Evolutionary conservation across 1,140 invertebrate species (phyloP).

Genomic region (Akabosia matsudoensis): DNA sequence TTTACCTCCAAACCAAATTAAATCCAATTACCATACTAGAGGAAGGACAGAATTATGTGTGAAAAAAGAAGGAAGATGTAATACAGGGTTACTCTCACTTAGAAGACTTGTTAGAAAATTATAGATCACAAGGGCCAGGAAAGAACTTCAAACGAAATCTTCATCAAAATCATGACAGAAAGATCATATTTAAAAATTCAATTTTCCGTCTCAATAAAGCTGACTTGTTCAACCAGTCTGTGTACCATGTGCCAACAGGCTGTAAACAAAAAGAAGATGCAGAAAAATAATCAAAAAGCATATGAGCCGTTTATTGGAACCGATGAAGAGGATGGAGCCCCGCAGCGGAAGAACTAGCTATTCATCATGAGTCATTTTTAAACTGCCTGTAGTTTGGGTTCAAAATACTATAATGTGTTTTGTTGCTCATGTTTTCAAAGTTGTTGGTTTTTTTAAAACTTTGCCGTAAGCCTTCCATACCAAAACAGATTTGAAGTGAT

Average conservation of each 20-base stretch:
- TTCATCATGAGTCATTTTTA: background rate
- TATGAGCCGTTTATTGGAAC: too few species aligned
- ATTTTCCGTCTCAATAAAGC: too few species aligned
- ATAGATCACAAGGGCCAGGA: too few species aligned
- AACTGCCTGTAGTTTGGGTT: background rate
- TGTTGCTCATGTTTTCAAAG: background rate
- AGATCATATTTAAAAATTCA: too few species aligned
- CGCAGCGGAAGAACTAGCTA: background rate
- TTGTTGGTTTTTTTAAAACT: background rate
- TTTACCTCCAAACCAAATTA: conserved; percentile 14
- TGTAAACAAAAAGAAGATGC: too few species aligned
- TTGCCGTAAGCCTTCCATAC: background rate
- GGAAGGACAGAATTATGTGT: background rate
- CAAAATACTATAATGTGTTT: background rate
- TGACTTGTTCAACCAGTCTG: too few species aligned
- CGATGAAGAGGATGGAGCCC: background rate
- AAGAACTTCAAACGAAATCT: too few species aligned
- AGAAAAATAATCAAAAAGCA: too few species aligned
- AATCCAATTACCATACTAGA: background rate
- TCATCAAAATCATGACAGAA: too few species aligned
- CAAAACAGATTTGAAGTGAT: background rate
- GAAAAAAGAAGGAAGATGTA: background rate
- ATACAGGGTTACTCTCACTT: background rate
- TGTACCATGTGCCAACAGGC: too few species aligned
- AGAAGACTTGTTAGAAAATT: too few species aligned